A percentile compares a stretch with the other conserved stretches of the same genome.
Evolutionary conservation across 2,797 vertebrate species (phyloP).

Genomic region (Orientallactaga sibirica): DNA sequence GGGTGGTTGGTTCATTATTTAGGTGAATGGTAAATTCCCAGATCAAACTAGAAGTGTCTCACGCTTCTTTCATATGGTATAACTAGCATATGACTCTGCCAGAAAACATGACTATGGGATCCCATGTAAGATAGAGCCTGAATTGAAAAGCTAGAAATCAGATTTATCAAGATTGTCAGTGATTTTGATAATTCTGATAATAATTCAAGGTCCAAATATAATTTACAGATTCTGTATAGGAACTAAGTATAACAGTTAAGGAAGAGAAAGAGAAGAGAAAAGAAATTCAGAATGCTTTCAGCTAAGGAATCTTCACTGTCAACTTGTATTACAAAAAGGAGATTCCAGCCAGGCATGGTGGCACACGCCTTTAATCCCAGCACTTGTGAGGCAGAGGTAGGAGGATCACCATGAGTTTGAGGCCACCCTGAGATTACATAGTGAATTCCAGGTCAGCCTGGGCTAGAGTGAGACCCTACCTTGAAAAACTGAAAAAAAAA

Average conservation of each 20-base stretch:
- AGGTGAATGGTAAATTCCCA: not conserved
- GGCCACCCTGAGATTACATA: no score
- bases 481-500: no score
- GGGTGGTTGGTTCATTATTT: not conserved
- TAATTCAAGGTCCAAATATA: not conserved
- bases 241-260: not conserved
- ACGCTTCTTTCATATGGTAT: not conserved
- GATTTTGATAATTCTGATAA: conserved; percentile 26
- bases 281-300: conserved; percentile 57
- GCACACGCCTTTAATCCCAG: no score
- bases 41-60: not conserved
- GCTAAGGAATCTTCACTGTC: not conserved
- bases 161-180: not conserved
- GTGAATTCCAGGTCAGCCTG: no score
- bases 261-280: not conserved
- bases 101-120: not conserved
- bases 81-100: not conserved
- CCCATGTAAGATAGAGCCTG: not conserved
- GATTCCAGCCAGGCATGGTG: not conserved
- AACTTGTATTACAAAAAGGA: conserved; percentile 57
- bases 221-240: not conserved
- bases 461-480: not conserved
- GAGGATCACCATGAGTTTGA: no score
- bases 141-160: not conserved
- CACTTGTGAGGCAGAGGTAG: no score